Evolutionary conservation across 1,140 invertebrate genomes (phyloP).

Genomic region (Cecropterus lyciades): DNA sequence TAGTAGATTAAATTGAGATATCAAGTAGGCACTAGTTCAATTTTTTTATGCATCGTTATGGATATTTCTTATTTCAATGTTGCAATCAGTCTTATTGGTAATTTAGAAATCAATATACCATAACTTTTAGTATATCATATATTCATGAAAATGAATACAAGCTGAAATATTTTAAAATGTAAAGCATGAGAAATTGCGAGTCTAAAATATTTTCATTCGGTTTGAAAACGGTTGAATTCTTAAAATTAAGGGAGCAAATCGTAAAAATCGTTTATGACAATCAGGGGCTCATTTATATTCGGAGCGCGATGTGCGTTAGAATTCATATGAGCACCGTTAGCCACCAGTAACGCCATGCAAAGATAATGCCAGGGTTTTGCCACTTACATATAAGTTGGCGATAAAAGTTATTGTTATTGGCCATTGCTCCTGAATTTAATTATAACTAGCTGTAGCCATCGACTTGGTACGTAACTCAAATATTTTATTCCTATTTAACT

Average conservation of each 20-base stretch:
- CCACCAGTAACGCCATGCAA: slow-evolving; percentile 28
- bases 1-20: too few relatives aligned
- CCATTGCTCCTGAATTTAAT: background rate
- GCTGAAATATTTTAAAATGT: too few relatives aligned
- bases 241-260: slow-evolving; percentile 19
- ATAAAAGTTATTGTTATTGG: slow-evolving; percentile 12
- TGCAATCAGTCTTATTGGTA: too few relatives aligned
- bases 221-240: slow-evolving; percentile 21
- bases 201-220: slow-evolving; percentile 18
- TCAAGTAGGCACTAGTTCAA: too few relatives aligned
- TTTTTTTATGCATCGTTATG: too few relatives aligned
- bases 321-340: slow-evolving; percentile 31
- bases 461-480: too few relatives aligned
- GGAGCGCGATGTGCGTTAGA: slow-evolving; percentile 23
- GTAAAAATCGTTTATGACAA: slow-evolving; percentile 26
- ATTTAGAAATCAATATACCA: too few relatives aligned
- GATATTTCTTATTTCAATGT: too few relatives aligned
- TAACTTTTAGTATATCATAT: too few relatives aligned
- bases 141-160: too few relatives aligned
- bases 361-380: slow-evolving; percentile 12
- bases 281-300: slow-evolving; percentile 32
- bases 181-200: background rate
- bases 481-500: too few relatives aligned
- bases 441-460: too few relatives aligned
- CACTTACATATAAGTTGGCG: slow-evolving; percentile 7